phyloP scores from a whole-genome alignment of 2,797 vertebrate genomes.

The Esox lucius region DNA sequence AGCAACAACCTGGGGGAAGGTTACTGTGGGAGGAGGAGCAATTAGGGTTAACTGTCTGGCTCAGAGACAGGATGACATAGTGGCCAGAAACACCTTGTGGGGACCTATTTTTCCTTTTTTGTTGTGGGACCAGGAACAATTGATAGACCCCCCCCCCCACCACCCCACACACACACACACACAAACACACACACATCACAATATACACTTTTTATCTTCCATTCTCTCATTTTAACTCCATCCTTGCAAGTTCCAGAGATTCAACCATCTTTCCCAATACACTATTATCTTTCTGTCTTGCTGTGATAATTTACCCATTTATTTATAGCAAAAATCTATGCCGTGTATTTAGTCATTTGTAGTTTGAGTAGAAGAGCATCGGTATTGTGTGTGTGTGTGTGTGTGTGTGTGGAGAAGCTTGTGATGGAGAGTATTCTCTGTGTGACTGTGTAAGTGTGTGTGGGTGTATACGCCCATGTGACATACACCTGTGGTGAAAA shows the following conservation, averaged over 20 bases:
- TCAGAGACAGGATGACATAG: too few relatives aligned
- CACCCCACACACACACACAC: too few relatives aligned
- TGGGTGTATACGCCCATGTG: conserved; percentile 9
- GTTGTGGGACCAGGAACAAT: too few relatives aligned
- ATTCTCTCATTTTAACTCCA: neutral
- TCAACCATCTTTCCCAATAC: neutral
- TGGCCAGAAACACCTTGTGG: too few relatives aligned
- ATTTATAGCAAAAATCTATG: conserved; percentile 40
- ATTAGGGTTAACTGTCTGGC: too few relatives aligned
- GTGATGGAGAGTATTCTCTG: neutral
- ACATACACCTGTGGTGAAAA: neutral
- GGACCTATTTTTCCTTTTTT: too few relatives aligned
- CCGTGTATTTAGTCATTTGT: conserved; percentile 38
- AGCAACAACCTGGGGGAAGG: too few relatives aligned
- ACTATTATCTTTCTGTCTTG: too few relatives aligned
- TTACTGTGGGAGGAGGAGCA: too few relatives aligned
- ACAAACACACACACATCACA: too few relatives aligned
- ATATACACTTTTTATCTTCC: too few relatives aligned
- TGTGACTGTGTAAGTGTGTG: neutral
- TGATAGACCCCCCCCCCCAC: too few relatives aligned
- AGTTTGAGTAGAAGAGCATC: conserved; percentile 28
- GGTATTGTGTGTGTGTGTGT: conserved; percentile 6
- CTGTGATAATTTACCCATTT: conserved; percentile 32
- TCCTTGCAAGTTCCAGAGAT: neutral
- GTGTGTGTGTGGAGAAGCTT: neutral